Conservation (phyloP, 2,888 invertebrate genomes). For the Isotomurus palustris region DNA sequence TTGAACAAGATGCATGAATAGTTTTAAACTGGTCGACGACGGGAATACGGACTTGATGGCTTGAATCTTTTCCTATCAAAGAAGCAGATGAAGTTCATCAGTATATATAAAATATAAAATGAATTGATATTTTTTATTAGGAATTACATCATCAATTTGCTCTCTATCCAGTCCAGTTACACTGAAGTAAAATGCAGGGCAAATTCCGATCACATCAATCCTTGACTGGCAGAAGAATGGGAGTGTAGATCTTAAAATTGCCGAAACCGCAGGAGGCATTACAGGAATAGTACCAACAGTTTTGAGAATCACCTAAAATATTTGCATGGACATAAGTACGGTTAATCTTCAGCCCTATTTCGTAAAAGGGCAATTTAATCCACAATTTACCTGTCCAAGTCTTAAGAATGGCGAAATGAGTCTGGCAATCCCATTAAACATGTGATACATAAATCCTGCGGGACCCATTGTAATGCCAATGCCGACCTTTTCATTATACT, state of each 20-base stretch:
- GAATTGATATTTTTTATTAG: too few relatives aligned
- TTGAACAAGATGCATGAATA: constrained; percentile 3
- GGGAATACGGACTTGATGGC: not conserved
- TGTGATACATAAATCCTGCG: not conserved
- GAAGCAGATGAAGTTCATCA: too few relatives aligned
- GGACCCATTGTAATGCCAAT: not conserved
- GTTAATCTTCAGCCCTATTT: not conserved
- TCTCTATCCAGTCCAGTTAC: not conserved
- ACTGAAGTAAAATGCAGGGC: constrained; percentile 1
- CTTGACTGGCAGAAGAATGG: not conserved
- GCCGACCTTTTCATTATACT: not conserved
- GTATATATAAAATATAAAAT: too few relatives aligned
- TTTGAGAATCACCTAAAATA: not conserved
- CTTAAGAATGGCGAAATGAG: not conserved
- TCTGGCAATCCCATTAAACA: not conserved
- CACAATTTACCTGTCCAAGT: not conserved
- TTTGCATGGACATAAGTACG: not conserved
- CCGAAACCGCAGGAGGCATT: not conserved
- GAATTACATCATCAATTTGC: not conserved
- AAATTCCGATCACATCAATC: not conserved
- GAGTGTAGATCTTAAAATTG: not conserved
- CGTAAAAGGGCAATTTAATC: not conserved
- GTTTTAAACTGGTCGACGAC: not conserved
- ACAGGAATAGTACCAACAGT: not conserved
- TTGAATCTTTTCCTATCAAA: not conserved